A percentile compares a stretch with the other conserved stretches of the same genome.
Conservation (phyloP, 2,113 vertebrate genomes). For the Odocoileus virginianus region DNA sequence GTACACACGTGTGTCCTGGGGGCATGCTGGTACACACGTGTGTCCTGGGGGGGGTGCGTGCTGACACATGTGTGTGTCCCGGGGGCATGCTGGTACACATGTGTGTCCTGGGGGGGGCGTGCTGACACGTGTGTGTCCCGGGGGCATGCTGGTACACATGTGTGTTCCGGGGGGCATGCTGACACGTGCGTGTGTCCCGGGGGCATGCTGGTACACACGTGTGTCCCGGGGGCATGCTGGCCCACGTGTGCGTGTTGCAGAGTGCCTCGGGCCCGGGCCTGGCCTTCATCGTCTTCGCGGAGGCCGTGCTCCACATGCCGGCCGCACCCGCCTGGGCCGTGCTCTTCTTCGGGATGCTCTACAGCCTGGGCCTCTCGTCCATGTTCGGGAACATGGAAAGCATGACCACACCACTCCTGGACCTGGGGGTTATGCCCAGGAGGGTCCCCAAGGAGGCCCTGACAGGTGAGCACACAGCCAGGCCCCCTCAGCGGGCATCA, state of each 20-base stretch:
- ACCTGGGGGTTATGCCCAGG: conserved; percentile 80
- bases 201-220: accelerated
- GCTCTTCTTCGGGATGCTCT: conserved; percentile 94
- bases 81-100: accelerated
- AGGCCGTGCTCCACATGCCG: conserved; percentile 89
- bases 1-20: too few relatives aligned
- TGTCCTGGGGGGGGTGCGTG: accelerated
- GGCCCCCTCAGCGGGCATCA: accelerated
- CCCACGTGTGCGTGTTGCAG: accelerated
- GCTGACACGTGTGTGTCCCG: accelerated
- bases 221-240: neutral
- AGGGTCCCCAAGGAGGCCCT: conserved; percentile 84
- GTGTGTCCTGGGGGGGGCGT: too few relatives aligned
- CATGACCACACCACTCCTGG: conserved; percentile 86
- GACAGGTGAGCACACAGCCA: conserved; percentile 82
- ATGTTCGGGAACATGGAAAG: conserved; percentile 95
- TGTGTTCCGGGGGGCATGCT: accelerated
- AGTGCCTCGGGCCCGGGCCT: conserved; percentile 89
- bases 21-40: too few relatives aligned
- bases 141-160: too few relatives aligned
- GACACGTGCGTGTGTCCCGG: accelerated
- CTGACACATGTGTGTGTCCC: accelerated
- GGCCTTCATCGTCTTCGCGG: conserved; percentile 92
- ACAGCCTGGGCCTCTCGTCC: conserved; percentile 91
- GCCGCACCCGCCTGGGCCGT: conserved; percentile 90